Base-by-base conservation (phyloP, 2,888 invertebrate genomes). In the Molorchus minor region DNA sequence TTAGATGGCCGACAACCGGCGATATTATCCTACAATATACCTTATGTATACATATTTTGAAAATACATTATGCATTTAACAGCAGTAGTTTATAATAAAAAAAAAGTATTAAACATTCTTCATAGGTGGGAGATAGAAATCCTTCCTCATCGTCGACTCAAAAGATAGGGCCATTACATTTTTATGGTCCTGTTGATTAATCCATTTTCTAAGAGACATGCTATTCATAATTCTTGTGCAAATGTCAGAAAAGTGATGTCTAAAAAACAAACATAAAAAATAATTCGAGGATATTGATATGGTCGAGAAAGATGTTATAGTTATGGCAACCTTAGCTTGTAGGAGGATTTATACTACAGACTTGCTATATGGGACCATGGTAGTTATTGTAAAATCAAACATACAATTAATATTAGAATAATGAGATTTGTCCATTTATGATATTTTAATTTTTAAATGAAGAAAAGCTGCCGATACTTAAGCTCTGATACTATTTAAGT, bases 221-320 rank as follows among this genome's bases (percentile, higher is more conserved):
- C 70, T 69, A 1, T 62, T 19, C 3, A 66, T 51, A 7, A 71
- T 68, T 36, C 57, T 36, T 1, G 75, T 76, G 43, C 76, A 77
- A 43, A 77, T 77, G 4, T 77, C 76, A n/a, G 64, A 62, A 53
- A 77, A 75, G 58, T 77, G 75, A 40, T 53, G 52, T 15, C 75
- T 75, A 46, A 17, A 71, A 71, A 51, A 44, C 53, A 21, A 45
- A 41, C 16, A 47, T 40, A 15, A 49, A 5, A 25, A 17, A 19
- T 2, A 35, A 55, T 38, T 43, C n/a, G 12, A 33, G 3, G 25
- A 25, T 25, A 25, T 3, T 25, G 25, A 25, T 8, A 25, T 25
- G n/a, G n/a, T n/a, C n/a, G n/a, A n/a, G n/a, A n/a, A n/a, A n/a
- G n/a, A n/a, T n/a, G n/a, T n/a, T n/a, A n/a, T n/a, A n/a, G n/a